Conservation (phyloP, 1,140 invertebrate species). For the Neodiprion lecontei region DNA sequence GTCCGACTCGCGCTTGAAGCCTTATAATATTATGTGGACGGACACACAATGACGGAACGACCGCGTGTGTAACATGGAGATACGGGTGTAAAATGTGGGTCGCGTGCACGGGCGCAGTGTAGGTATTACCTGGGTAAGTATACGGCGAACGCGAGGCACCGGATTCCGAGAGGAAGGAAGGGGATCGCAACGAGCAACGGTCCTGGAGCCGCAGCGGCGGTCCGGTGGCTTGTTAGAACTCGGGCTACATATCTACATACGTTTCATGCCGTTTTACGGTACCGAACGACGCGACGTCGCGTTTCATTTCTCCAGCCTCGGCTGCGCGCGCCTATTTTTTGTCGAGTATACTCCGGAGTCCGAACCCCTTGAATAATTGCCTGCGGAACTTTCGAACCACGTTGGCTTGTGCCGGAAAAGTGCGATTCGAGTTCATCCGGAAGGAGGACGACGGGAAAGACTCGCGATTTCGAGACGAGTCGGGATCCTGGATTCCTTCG, state of each 20-base stretch:
- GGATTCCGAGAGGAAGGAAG: neutral
- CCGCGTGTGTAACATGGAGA: neutral
- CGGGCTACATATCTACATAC: conserved; percentile 23
- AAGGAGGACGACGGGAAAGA: too few relatives aligned
- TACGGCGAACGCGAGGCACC: neutral
- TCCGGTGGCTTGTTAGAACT: neutral
- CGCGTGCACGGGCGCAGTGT: neutral
- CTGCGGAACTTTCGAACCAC: too few relatives aligned
- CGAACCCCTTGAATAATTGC: too few relatives aligned
- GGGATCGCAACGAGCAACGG: neutral
- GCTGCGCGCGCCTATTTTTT: too few relatives aligned
- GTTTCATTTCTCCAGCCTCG: conserved; percentile 43
- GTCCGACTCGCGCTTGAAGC: too few relatives aligned
- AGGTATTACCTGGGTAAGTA: neutral
- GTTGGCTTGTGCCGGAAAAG: too few relatives aligned
- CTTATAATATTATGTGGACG: too few relatives aligned
- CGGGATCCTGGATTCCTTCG: too few relatives aligned
- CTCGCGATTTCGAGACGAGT: too few relatives aligned
- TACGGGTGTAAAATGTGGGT: conserved; percentile 7
- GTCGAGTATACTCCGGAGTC: too few relatives aligned
- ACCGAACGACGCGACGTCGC: conserved; percentile 27
- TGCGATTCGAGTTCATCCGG: too few relatives aligned
- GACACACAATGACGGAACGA: too few relatives aligned
- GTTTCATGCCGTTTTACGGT: conserved; percentile 30
- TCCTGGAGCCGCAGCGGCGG: neutral